These are phyloP conservation scores for Drosophila engyochracea DNA, from an alignment of 2,888 invertebrate species.

Conservation along the genomic window DNA sequence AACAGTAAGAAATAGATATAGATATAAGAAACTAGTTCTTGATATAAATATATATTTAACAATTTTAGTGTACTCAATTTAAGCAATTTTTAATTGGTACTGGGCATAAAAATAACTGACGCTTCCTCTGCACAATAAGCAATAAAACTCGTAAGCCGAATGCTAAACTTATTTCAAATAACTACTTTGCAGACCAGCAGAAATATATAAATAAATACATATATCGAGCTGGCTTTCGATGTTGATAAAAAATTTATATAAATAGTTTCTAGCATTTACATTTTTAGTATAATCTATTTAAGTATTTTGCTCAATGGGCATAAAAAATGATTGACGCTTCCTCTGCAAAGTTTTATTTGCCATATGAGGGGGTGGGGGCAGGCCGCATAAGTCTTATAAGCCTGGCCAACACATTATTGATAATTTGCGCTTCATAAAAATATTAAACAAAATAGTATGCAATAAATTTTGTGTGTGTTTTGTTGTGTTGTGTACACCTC, in stretches of 20 bases:
- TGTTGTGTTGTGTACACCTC: constrained; percentile 6
- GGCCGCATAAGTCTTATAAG: constrained; percentile 27
- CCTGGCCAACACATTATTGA: constrained; percentile 51
- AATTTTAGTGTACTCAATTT: no score
- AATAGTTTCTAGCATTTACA: background rate
- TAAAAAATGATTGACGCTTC: constrained; percentile 5
- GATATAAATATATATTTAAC: no score
- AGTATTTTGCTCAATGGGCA: background rate
- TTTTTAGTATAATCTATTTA: background rate
- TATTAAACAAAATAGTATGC: constrained; percentile 63
- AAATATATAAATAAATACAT: background rate
- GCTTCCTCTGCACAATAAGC: background rate
- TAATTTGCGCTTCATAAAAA: constrained; percentile 63
- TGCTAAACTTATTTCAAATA: background rate
- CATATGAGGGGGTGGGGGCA: background rate
- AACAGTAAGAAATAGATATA: background rate
- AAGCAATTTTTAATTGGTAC: no score
- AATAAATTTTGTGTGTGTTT: constrained; percentile 58
- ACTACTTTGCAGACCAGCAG: background rate
- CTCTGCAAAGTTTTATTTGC: constrained; percentile 15
- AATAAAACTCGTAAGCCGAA: background rate
- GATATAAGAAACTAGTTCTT: no score
- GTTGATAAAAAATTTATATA: background rate
- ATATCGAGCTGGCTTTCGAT: background rate
- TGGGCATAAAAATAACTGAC: no score